Evolutionary conservation across 2,113 vertebrate genomes (phyloP).

Genomic region (Columba janthina): DNA sequence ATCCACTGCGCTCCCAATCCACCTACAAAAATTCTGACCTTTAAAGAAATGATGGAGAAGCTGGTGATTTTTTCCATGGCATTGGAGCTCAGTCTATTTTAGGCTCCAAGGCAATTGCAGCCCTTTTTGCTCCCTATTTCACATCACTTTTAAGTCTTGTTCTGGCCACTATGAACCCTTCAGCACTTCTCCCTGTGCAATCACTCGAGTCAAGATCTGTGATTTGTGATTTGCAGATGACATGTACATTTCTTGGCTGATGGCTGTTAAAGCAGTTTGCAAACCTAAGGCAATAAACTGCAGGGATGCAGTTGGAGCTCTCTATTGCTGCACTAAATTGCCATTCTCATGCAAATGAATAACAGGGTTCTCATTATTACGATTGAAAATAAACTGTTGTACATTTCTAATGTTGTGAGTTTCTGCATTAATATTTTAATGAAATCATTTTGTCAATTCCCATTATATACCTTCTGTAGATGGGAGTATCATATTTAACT

Average conservation of each 20-base stretch:
- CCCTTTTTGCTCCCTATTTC: conserved; percentile 91
- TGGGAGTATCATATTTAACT: neutral
- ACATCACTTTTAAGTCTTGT: conserved; percentile 92
- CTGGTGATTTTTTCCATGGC: conserved; percentile 83
- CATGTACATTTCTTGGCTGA: conserved; percentile 88
- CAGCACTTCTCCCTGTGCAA: conserved; percentile 91
- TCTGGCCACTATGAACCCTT: conserved; percentile 87
- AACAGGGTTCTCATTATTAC: conserved; percentile 67
- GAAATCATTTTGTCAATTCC: neutral
- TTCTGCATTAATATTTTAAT: conserved; percentile 43
- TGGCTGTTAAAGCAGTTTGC: conserved; percentile 86
- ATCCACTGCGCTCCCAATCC: conserved; percentile 87
- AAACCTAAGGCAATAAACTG: conserved; percentile 81
- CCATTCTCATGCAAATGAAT: conserved; percentile 78
- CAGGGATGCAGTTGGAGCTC: conserved; percentile 72
- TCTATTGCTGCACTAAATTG: conserved; percentile 66
- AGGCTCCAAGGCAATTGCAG: conserved; percentile 89
- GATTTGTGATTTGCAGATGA: conserved; percentile 96
- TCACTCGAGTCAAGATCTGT: conserved; percentile 89
- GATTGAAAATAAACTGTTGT: conserved; percentile 51
- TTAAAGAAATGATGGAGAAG: conserved; percentile 96
- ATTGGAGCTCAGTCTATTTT: conserved; percentile 90
- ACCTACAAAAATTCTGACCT: conserved; percentile 96
- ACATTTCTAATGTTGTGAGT: conserved; percentile 15
- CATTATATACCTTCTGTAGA: neutral